A percentile compares a stretch with the other conserved stretches of the same genome.
Conservation (phyloP, 2,113 vertebrate species). For the Malurus elegans region DNA sequence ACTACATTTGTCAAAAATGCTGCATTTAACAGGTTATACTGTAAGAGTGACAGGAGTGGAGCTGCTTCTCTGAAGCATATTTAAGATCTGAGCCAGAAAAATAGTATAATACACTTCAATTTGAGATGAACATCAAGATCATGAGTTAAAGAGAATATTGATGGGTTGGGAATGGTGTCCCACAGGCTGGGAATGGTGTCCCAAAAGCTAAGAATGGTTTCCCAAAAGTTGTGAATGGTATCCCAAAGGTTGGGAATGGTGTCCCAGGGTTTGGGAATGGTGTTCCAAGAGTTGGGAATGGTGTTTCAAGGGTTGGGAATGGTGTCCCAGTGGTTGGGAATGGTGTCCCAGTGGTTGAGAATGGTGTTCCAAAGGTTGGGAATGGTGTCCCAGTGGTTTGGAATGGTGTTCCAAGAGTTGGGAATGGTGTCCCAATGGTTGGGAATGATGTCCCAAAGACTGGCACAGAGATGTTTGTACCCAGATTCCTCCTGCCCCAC, state of each 20-base stretch:
- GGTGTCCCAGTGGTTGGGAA: no score
- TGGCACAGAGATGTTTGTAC: rapidly evolving
- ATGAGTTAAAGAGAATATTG: not conserved
- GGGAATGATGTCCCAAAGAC: rapidly evolving
- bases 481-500: not conserved
- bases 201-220: no score
- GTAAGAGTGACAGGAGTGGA: not conserved
- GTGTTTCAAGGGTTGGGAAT: no score
- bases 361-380: no score
- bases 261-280: no score
- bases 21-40: not conserved
- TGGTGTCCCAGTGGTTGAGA: no score
- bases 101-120: not conserved
- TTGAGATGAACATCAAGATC: not conserved
- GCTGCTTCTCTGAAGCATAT: not conserved
- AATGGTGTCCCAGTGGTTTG: no score
- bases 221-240: no score
- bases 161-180: rapidly evolving
- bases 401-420: no score
- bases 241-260: rapidly evolving
- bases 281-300: no score
- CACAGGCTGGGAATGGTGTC: rapidly evolving
- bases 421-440: no score
- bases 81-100: not conserved
- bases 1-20: not conserved